Conservation (phyloP, 2,797 vertebrate species). For the Sphenopsis melanotis region DNA sequence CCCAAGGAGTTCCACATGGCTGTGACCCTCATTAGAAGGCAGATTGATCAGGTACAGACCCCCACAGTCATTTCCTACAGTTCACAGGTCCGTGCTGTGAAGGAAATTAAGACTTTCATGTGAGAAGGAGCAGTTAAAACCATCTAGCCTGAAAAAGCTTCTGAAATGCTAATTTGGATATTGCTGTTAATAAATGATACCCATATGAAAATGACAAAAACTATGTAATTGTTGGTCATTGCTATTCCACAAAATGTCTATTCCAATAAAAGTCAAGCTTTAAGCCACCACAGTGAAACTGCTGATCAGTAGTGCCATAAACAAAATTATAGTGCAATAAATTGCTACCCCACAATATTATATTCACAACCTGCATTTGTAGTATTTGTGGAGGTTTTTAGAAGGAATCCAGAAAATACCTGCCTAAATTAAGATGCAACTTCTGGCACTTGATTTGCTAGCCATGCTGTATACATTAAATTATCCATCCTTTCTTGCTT, state of each 20-base stretch:
- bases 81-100: not conserved
- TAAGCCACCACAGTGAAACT: not conserved
- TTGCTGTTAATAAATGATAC: not conserved
- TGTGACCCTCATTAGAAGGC: not conserved
- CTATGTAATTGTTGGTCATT: not conserved
- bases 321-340: conserved; percentile 12
- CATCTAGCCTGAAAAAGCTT: not conserved
- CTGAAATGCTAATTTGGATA: conserved; percentile 36
- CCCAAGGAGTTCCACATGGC: rapidly evolving
- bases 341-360: not conserved
- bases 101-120: not conserved
- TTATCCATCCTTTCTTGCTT: not conserved
- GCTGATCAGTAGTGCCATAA: not conserved
- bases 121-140: not conserved
- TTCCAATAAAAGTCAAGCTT: not conserved
- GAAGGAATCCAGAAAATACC: not conserved
- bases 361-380: not conserved
- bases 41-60: not conserved
- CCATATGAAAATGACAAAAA: not conserved
- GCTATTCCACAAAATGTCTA: not conserved
- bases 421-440: not conserved
- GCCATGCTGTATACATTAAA: not conserved
- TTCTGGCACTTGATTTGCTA: not conserved
- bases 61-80: not conserved
- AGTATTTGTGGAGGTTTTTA: not conserved